These are phyloP conservation scores for Pseudorasbora parva DNA, from an alignment of 2,113 vertebrate species.

Conservation along the genomic window DNA sequence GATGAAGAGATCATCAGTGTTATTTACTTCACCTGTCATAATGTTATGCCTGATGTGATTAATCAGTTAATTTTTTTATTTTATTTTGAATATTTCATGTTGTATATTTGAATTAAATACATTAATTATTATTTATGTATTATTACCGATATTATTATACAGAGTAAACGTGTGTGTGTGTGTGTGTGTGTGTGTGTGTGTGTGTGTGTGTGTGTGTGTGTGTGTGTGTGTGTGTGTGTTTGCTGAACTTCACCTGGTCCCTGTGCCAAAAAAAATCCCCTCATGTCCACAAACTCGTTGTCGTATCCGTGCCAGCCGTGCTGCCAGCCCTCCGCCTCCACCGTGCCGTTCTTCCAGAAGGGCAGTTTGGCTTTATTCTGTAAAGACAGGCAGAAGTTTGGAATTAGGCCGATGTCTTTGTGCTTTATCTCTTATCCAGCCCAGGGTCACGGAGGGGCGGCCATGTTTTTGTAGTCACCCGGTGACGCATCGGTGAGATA, in stretches of 20 bases:
- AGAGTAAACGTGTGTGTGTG: neutral
- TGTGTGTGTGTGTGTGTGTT: neutral
- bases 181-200: neutral
- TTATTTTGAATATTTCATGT: too few species aligned
- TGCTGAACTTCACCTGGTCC: slow-evolving; percentile 84
- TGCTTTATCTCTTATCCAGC: too few species aligned
- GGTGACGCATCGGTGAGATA: neutral
- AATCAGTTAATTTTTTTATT: too few species aligned
- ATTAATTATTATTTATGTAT: too few species aligned
- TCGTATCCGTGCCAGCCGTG: slow-evolving; percentile 95
- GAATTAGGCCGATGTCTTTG: too few species aligned
- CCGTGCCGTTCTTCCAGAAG: slow-evolving; percentile 88
- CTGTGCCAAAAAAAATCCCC: slow-evolving; percentile 87
- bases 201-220: neutral
- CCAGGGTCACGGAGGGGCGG: too few species aligned
- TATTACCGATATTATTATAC: too few species aligned
- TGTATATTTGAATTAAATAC: too few species aligned
- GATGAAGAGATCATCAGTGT: too few species aligned
- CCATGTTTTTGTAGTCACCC: neutral
- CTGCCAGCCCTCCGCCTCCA: slow-evolving; percentile 82
- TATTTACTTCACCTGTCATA: too few species aligned
- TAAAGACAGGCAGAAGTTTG: slow-evolving; percentile 13
- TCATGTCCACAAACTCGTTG: slow-evolving; percentile 92
- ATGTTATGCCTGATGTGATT: too few species aligned
- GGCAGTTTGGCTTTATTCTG: slow-evolving; percentile 87